Evolutionary conservation across 2,888 invertebrate genomes (phyloP).

Genomic region (Pediacus dermestoides): DNA sequence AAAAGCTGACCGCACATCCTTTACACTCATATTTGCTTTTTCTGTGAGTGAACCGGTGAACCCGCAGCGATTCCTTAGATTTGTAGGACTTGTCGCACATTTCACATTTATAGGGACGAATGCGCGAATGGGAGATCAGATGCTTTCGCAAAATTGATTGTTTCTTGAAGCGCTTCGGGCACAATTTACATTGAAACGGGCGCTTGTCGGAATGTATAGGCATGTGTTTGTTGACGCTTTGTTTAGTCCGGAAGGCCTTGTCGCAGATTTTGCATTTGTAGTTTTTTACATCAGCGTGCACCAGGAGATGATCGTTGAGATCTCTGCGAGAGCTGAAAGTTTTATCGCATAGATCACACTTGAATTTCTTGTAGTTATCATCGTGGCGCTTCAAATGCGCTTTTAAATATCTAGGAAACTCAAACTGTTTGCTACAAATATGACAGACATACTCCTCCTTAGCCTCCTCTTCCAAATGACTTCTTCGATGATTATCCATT

Average conservation of each 20-base stretch:
- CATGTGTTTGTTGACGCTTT: constrained; percentile 28
- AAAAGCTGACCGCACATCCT: no score
- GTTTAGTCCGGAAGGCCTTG: constrained; percentile 28
- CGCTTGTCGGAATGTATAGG: constrained; percentile 28
- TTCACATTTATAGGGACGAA: constrained; percentile 22
- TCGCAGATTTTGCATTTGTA: constrained; percentile 25
- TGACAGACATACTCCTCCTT: constrained; percentile 21
- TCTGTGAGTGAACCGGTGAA: no score
- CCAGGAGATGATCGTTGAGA: constrained; percentile 25
- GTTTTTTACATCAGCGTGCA: constrained; percentile 26
- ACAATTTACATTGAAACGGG: constrained; percentile 25
- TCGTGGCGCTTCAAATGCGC: constrained; percentile 28
- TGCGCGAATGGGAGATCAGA: constrained; percentile 21
- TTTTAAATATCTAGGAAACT: constrained; percentile 21
- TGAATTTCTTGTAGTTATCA: constrained; percentile 27
- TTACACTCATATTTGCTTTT: no score
- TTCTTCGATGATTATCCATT: constrained; percentile 26
- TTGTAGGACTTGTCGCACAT: constrained; percentile 25
- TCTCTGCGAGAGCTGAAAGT: constrained; percentile 25
- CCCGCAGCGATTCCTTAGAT: constrained; percentile 23
- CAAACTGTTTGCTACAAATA: constrained; percentile 25
- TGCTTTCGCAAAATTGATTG: constrained; percentile 28
- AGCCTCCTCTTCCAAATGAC: constrained; percentile 20
- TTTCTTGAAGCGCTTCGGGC: constrained; percentile 27
- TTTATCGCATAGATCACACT: constrained; percentile 26